Evolutionary conservation across 2,888 invertebrate species (phyloP), one percentile per base, ranked within the genome.

Genomic region (Phragmatobia fuliginosa): DNA sequence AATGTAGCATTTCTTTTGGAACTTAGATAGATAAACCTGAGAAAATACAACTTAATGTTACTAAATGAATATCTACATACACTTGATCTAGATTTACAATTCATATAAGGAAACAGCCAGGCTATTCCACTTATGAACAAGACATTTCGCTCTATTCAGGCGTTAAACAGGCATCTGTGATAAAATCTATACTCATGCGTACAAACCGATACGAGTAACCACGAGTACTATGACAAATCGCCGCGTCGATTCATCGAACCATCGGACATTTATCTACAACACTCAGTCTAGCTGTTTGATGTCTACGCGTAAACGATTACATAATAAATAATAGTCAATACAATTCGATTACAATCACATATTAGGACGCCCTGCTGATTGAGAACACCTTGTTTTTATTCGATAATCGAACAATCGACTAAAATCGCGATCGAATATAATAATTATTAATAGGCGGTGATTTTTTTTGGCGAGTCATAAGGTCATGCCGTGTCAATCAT

Each of bases 191-290:
- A 58, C 67, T 66, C 73, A 71, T 74, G 77, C 77, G 71, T 62
- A 75, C 79, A 77, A 71, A 72, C 41, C 73, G 73, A 77, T 78
- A 79, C 69, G 64, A 70, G 75, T 85, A 49, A 49, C 45, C 21
- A 81, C 78, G 7, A n/a, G n/a, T 33, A 33, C 5, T 83, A 84
- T 89, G 90, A 91, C 88, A 88, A 89, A 90, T 90, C 85, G 86
- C 64, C 74, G 67, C 62, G 72, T 75, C 82, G 75, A 83, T 83
- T 81, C 84, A 88, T 86, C 85, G 84, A 82, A 81, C 72, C 73
- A 70, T 78, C 80, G 75, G 63, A 45, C 64, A 76, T 77, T 76
- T 71, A 84, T 83, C 84, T 80, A 82, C 73, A 71, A 76, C 73
- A 76, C 77, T 81, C 76, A 81, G 70, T 82, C 82, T 82, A 85